phyloP scores from a whole-genome alignment of 2,888 invertebrate genomes.

The Macropis europaea region DNA sequence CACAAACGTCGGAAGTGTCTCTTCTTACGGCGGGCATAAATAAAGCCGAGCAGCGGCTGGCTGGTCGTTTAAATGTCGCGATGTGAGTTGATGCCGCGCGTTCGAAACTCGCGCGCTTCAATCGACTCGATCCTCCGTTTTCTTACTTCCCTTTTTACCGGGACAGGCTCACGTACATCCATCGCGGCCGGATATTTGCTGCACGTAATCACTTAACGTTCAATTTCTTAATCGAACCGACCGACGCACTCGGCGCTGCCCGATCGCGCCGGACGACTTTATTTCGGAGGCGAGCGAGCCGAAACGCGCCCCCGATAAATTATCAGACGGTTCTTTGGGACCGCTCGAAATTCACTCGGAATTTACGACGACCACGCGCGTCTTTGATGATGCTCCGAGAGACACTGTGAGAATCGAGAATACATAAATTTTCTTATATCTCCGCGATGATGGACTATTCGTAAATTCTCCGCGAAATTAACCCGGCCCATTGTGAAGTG shows the following conservation, averaged over 20 bases:
- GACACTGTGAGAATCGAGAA: too few species aligned
- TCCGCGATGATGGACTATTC: too few species aligned
- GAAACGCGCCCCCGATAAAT: background rate
- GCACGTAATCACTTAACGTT: conserved; percentile 47
- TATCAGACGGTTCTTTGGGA: background rate
- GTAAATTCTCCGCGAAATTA: too few species aligned
- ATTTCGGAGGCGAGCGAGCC: background rate
- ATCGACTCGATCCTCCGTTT: conserved; percentile 25
- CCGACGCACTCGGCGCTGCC: background rate
- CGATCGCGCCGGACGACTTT: conserved; percentile 26
- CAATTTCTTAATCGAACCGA: conserved; percentile 48
- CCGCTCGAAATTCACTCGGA: background rate
- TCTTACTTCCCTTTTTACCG: background rate
- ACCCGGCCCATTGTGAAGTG: too few species aligned
- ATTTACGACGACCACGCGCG: background rate
- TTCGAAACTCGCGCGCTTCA: conserved; percentile 6
- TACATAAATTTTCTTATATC: too few species aligned
- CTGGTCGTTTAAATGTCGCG: conserved; percentile 63
- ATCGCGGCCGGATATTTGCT: conserved; percentile 18
- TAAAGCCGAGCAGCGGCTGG: conserved; percentile 53
- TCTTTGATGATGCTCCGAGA: too few species aligned
- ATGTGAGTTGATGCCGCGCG: conserved; percentile 14
- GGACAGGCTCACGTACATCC: conserved; percentile 19
- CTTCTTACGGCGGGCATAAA: conserved; percentile 64
- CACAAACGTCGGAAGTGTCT: conserved; percentile 67